These are phyloP conservation scores for Zaprionus inermis DNA, from an alignment of 1,140 invertebrate genomes.

Conservation along the genomic window DNA sequence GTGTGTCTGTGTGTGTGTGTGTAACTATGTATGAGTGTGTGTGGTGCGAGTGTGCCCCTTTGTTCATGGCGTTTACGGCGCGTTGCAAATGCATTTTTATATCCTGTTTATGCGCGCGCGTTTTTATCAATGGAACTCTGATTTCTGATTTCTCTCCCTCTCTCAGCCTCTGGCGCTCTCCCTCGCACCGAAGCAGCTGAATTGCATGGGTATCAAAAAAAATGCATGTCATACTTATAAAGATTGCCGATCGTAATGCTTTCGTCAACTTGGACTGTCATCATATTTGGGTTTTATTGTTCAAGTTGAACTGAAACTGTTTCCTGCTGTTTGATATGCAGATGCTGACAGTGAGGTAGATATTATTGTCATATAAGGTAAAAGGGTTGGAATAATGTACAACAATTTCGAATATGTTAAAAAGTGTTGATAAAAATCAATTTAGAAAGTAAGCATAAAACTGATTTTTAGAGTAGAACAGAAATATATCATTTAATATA, in stretches of 20 bases:
- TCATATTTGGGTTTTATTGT: slow-evolving; percentile 43
- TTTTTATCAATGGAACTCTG: slow-evolving; percentile 61
- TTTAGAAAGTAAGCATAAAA: neutral
- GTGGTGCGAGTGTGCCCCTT: slow-evolving; percentile 47
- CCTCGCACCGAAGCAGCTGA: no score
- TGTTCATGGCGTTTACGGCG: slow-evolving; percentile 57
- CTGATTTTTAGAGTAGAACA: no score
- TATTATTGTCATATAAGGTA: neutral
- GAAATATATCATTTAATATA: no score
- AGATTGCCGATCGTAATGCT: slow-evolving; percentile 32
- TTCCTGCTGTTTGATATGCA: slow-evolving; percentile 21
- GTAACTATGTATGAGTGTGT: slow-evolving; percentile 22
- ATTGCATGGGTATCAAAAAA: slow-evolving; percentile 2
- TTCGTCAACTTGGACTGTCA: slow-evolving; percentile 42
- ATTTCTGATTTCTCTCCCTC: slow-evolving; percentile 43
- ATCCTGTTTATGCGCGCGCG: slow-evolving; percentile 76
- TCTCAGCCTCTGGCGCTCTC: neutral
- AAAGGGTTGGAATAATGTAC: neutral
- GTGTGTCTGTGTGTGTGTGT: slow-evolving; percentile 23
- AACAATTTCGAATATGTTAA: neutral
- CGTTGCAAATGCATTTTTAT: slow-evolving; percentile 79
- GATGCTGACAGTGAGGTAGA: slow-evolving; percentile 24
- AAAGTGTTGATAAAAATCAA: neutral
- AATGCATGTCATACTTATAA: slow-evolving; percentile 53
- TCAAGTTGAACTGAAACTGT: slow-evolving; percentile 32